Evolutionary conservation across 2,888 invertebrate species (phyloP), one percentile per base, ranked within the genome.

Genomic region (Dexiosoma caninum): DNA sequence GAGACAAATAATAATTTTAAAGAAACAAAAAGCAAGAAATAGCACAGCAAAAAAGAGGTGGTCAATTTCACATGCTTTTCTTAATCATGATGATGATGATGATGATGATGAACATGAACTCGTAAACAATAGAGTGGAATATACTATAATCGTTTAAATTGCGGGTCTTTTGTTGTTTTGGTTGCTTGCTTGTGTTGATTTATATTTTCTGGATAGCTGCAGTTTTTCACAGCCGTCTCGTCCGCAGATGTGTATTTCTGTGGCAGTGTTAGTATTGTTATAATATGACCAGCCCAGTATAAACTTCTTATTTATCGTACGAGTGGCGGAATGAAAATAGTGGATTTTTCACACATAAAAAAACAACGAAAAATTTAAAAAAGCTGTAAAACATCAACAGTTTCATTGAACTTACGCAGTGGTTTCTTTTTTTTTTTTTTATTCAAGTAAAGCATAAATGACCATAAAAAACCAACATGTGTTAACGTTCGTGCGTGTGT

Each of bases 131-230:
- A 64, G 67, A 81, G 72, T 77, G 69, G 57, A 44, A 69, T 64
- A 72, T 77, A 77, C 67, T 77, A 72, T 69, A 72, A 81, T 77
- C 77, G 72, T 67, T 77, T 81, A 81, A 77, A 72, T 72, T 81
- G 72, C 72, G 72, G 77, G 60, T 71, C 35, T 37, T 23, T 14
- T 44, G 2, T 66, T 55, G 9, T 30, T 67, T n/a, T 30, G 60
- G 46, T 21, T 21, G 14, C 12, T 53, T 16, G 16, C 16, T 14
- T 35, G 57, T 35, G 4, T 67, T 64, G 21, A 16, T 53, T 35
- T 21, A 7, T 21, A 16, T 12, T 9, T 44, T 14, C 32, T n/a
- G n/a, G n/a, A n/a, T n/a, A n/a, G 42, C 27, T 78, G 78, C 46
- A 71, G 57, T n/a, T 53, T 66, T 37, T 30, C 19, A 60, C 30